Evolutionary conservation across 2,113 vertebrate genomes (phyloP).

Genomic region (Illadopsis cleaveri): DNA sequence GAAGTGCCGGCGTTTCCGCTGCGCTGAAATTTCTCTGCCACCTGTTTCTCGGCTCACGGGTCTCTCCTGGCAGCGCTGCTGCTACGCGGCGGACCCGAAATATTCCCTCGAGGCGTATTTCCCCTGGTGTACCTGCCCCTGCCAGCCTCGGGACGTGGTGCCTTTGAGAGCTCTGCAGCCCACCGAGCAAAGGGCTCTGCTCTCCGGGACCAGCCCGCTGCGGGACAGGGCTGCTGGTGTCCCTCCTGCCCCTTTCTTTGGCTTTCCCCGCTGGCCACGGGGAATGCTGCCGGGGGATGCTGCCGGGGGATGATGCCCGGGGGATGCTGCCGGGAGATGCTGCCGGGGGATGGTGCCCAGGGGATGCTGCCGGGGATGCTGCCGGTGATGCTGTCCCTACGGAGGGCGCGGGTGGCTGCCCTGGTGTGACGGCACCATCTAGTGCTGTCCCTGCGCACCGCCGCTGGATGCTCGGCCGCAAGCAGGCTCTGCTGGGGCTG

Average conservation of each 20-base stretch:
- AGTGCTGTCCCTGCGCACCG: background rate
- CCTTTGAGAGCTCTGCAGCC: background rate
- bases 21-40: background rate
- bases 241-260: background rate
- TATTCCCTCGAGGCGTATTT: background rate
- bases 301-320: no score
- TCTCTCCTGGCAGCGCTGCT: background rate
- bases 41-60: background rate
- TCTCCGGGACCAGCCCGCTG: background rate
- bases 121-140: background rate
- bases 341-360: background rate
- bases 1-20: background rate
- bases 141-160: rapidly evolving
- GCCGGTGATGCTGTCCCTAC: background rate
- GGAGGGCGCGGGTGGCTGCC: rapidly evolving
- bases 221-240: background rate
- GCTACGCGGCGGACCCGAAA: background rate
- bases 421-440: slow-evolving; percentile 14
- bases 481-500: rapidly evolving
- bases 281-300: background rate
- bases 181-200: background rate
- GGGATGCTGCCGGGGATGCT: no score
- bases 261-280: rapidly evolving
- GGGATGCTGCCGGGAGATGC: no score
- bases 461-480: rapidly evolving